Base-by-base conservation (phyloP, 2,113 vertebrate genomes). In the Marcusenius ussheri region DNA sequence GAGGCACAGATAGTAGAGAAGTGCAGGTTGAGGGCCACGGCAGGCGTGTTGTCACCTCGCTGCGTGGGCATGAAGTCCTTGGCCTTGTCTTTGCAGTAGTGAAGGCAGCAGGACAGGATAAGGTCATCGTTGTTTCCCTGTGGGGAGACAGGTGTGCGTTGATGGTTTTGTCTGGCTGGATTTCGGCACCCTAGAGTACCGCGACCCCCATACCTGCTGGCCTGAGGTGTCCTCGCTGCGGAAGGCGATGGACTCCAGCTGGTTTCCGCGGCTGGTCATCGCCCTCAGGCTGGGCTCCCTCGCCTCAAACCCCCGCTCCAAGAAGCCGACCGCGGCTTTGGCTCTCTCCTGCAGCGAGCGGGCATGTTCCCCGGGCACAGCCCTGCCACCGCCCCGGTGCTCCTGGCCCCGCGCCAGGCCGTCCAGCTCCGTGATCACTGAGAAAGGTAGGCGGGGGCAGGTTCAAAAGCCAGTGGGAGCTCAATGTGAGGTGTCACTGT, bases 11-110 rank as follows among this genome's bases (percentile, higher is more conserved):
- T 15, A 19, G 31, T 5, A 35, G 27, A 39, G 35, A 15, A 35
- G 74, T 15, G n/a, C 15, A 39, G 70, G 10, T 39, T 3, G 13
- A 13, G 35, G 62, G 62, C 10, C 27, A 27, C 9, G 10, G 62
- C 62, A 4, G 62, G 74, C 31, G n/a, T 87, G 27, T 15, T 21
- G 51, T 89, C 51, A 89, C 89, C 89, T 47, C 77, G 80, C 35
- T 89, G 31, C 9, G 89, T 62, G 80, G 89, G 89, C 89, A 89
- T 89, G 53, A 89, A 89, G 89, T 90, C 98, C 94, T 99, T 99
- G 39, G 98, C 97, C 91, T 98, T 98, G 95, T 99, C 98, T 93
- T 98, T 98, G 96, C 98, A 99, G 93, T 99, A 99, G 94, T 99
- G 96, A 31, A 97, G 96, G 92, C 97, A 97, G 92, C 97, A 97